Conservation (phyloP, 2,888 invertebrate genomes). For the Catocala sponsa region DNA sequence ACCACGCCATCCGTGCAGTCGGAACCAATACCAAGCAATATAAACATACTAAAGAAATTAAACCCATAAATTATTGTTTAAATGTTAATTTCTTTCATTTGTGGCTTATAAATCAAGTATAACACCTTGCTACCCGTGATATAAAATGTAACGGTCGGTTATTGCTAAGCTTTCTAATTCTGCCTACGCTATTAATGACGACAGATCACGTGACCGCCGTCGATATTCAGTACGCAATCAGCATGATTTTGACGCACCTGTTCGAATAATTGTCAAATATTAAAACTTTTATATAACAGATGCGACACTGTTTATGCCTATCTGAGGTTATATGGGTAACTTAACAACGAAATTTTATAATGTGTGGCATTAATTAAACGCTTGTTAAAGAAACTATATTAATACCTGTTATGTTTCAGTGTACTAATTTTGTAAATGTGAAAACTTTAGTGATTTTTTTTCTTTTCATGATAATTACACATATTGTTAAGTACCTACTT, state of each 20-base stretch:
- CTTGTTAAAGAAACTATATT: no score
- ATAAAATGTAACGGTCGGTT: conserved; percentile 8
- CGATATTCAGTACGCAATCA: conserved; percentile 19
- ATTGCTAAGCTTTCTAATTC: conserved; percentile 29
- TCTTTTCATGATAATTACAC: no score
- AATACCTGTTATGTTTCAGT: no score
- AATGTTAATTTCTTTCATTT: neutral
- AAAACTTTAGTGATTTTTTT: no score
- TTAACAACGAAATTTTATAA: neutral
- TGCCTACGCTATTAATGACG: conserved; percentile 21
- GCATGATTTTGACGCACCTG: conserved; percentile 13
- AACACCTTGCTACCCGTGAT: neutral
- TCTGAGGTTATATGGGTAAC: neutral
- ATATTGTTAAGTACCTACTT: no score
- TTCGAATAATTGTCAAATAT: conserved; percentile 60
- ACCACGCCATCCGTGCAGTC: no score
- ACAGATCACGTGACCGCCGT: conserved; percentile 15
- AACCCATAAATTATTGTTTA: no score
- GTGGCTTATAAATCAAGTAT: neutral
- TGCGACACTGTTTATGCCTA: neutral
- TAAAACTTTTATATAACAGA: conserved; percentile 21
- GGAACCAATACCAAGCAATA: no score
- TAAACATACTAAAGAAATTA: no score
- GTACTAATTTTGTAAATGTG: no score
- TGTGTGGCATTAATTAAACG: no score